Base-by-base conservation (phyloP, 2,888 invertebrate species). In the Monochamus alternatus region DNA sequence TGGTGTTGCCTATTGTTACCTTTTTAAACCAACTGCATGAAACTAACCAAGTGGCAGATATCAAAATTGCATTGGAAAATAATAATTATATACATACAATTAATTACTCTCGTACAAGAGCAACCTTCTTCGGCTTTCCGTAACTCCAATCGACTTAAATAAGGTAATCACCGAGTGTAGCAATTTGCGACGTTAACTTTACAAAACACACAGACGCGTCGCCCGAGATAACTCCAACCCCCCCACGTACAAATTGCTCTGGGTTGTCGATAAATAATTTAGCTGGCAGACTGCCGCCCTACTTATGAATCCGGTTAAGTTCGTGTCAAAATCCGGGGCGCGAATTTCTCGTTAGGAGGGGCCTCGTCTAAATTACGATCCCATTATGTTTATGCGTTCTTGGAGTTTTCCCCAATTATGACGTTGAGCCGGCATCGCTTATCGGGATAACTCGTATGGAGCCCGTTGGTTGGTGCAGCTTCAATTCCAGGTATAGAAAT, bases 341-440 rank as follows among this genome's bases (percentile, higher is more conserved):
- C 22, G 12, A 38, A 63, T 31, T 63, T 38, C 63, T 31, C 43
- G 43, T 59, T 59, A 59, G 32, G 59, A 59, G 59, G 14, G 22
- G 30, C 59, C 59, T 22, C 10, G 55, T 55, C n/a, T n/a, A 64
- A 64, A 64, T 64, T 64, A 43, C 43, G 38, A 38, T 12, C 63
- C 64, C 43, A 64, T 64, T 64, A 64, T 44, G 64, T 64, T 64
- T 44, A 63, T 63, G 64, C 14, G 64, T 44, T 64, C 64, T 22
- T 3, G 10, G 58, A 51, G 52, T 67, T 67, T 67, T 52, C 8
- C 67, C 55, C 3, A 52, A 67, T 55, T 52, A 67, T 52, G 52
- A 59, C 14, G 30, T 22, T 4, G 31, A n/a, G 12, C 32, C 5
- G 64, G 64, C 44, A 64, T n/a, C n/a, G 44, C 44, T 64, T 64